Base-by-base conservation (phyloP, 2,888 invertebrate species). In the Leucania comma region DNA sequence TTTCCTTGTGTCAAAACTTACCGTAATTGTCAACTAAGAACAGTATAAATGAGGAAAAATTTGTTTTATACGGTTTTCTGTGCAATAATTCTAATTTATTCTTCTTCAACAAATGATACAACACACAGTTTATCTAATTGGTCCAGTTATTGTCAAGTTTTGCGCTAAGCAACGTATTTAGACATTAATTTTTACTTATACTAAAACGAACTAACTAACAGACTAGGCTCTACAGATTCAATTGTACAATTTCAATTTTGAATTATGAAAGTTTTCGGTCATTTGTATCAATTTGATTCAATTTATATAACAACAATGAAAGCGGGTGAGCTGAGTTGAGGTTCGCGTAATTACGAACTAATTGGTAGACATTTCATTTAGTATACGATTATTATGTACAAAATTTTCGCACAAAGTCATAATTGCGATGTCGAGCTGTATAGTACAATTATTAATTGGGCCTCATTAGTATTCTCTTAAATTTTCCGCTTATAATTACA, bases 311-410 rank as follows among this genome's bases (percentile, higher is more conserved):
- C 53, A 38, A 46, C 12, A 2, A 10, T 64, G 10, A 32, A 62
- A 53, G n/a, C 51, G n/a, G 32, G 22, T 38, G 42, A 57, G 14
- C 20, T 32, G 9, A 17, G 26, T 38, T n/a, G 26, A 46, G 20
- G 56, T 62, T 63, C 20, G 20, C 12, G 50, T 70, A 61, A 78
- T 70, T 53, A 48, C 38, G 20, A 53, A 12, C 53, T 62, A 70
- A 62, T 61, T 58, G 38, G 14, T 17, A n/a, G 8, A 51, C 57
- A 46, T 26, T 61, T 53, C 6, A 17, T 26, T 42, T 42, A 14
- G 29, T 29, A 20, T 8, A 26, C 29, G 38, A 59, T 54, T n/a
- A 56, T 42, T 56, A 22, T 24, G 20, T 50, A 26, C 46, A 22
- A 26, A 32, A 42, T 61, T 54, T 26, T 0, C 42, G 32, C 12